Base-by-base conservation (phyloP, 1,140 invertebrate genomes). In the Bombus cullumanus region DNA sequence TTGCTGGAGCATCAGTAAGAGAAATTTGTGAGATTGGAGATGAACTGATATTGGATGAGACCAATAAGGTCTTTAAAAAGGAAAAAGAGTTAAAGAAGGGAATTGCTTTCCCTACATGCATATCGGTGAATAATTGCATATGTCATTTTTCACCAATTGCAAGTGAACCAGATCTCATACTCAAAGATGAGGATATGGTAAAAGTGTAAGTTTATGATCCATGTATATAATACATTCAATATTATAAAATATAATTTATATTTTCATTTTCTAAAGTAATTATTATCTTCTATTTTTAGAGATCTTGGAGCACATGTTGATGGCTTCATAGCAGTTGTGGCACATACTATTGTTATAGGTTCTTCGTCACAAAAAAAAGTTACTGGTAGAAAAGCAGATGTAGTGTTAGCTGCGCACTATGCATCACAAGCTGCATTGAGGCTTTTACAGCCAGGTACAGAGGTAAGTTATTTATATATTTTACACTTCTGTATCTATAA, bases 121-220 rank as follows among this genome's bases (percentile, higher is more conserved):
- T 99, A 85, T 99, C 99, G 39, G 97, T 99, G 18, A 99, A 99
- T 95, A 99, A 99, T 95, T 99, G 99, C 96, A 99, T 99, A 94
- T 99, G 99, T 94, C 99, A 99, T 94, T 99, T 98, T 95, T 99
- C 99, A 71, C 99, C 99, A 31, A 97, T 99, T 76, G 97, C 97
- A 87, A 98, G 97, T 95, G 99, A 99, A 95, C 96, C 97, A 71
- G 98, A 99, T 95, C 97, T 98, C 87, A 96, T 97, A 79, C 94
- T 99, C 31, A 98, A 99, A 95, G 97, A 98, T 92, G 99, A 98
- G 64, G 99, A 99, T 96, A 95, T 99, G 91, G 98, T 99, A 83
- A 99, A 99, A 97, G 98, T 99, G 98, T 99, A 96, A 97, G 97
- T 96, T 76, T 68, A 43, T 80, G 2, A 3, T 28, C 41, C 13